Evolutionary conservation across 2,797 vertebrate species (phyloP), one percentile per base, ranked within the genome.

Genomic region (Ctenopoma kingsleyae): DNA sequence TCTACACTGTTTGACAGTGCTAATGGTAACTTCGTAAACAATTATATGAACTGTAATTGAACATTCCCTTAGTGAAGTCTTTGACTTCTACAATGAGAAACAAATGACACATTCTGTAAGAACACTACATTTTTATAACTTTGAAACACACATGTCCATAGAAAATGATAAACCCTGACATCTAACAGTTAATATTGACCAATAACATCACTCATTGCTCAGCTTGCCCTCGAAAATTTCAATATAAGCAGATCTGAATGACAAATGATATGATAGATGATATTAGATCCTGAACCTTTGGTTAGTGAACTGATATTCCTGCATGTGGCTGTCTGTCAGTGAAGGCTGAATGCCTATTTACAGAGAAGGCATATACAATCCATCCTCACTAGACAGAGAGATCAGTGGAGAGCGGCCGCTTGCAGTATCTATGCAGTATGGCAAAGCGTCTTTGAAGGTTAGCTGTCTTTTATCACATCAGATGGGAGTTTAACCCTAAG

Each of bases 401-500:
- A 71, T 79, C 69, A 57, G 52, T 82, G 36, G 8, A 35, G 41
- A 74, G 48, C 70, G 30, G 23, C 47, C 1, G 27, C 51, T 52
- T 52, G 57, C 47, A 41, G 46, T 35, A 67, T 73, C 40, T 52
- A 5, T 48, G 60, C 61, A 63, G 68, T 58, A 58, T 41, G 32
- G 56, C 40, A 13, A 40, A 52, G 62, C 35, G 11, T 81, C 55
- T 71, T 51, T 81, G 65, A 78, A 81, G 84, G 76, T 79, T 82
- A 48, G 57, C 30, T 8, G 61, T 74, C 66, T 47, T 82, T 75
- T 53, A 74, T 32, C 70, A 41, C 56, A 63, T 74, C 74, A 65
- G 63, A 81, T 36, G 56, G 60, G 47, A 81, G 54, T 86, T 83
- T 77, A 71, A 87, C 68, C 78, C 73, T 36, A 27, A 64, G 53